Percentiles rank a stretch among this genome's conserved stretches.
phyloP scores from a whole-genome alignment of 1,140 invertebrate genomes.

The Drosophila guanche region DNA sequence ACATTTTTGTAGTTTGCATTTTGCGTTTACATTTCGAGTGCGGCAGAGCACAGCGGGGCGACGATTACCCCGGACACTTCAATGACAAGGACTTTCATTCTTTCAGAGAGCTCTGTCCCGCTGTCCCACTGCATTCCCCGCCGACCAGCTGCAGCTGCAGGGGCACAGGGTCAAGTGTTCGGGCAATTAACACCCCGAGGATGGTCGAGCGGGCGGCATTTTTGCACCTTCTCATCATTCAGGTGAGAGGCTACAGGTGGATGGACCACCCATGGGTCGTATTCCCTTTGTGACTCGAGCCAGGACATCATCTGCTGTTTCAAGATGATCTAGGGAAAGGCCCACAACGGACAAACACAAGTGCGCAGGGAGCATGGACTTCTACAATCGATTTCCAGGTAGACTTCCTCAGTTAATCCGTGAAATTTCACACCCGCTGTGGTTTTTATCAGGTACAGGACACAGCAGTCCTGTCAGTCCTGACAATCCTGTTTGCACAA shows the following conservation, averaged over 20 bases:
- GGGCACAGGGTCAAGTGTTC: slow-evolving; percentile 54
- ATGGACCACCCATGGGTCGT: slow-evolving; percentile 40
- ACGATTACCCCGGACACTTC: slow-evolving; percentile 42
- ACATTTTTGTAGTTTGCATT: slow-evolving; percentile 11
- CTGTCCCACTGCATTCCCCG: not conserved
- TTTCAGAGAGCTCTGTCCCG: slow-evolving; percentile 13
- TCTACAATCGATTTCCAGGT: slow-evolving; percentile 29
- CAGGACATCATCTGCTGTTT: slow-evolving; percentile 22
- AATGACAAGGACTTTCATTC: slow-evolving; percentile 62
- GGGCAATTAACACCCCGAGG: slow-evolving; percentile 57
- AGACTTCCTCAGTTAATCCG: slow-evolving; percentile 50
- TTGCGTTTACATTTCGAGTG: slow-evolving; percentile 50
- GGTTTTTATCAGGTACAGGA: slow-evolving; percentile 48
- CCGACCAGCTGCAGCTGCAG: slow-evolving; percentile 9
- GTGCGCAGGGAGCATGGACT: not conserved
- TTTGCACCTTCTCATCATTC: slow-evolving; percentile 36
- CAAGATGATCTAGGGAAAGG: slow-evolving; percentile 18
- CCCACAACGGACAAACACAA: slow-evolving; percentile 21
- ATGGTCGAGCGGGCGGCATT: slow-evolving; percentile 30
- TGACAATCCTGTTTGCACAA: slow-evolving; percentile 38
- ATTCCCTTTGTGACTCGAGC: slow-evolving; percentile 24
- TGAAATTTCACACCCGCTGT: slow-evolving; percentile 76
- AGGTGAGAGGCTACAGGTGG: slow-evolving; percentile 57
- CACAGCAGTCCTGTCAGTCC: not conserved
- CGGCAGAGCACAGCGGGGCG: slow-evolving; percentile 28